phyloP scores from a whole-genome alignment of 2,113 vertebrate genomes.

The Antidorcas marsupialis region DNA sequence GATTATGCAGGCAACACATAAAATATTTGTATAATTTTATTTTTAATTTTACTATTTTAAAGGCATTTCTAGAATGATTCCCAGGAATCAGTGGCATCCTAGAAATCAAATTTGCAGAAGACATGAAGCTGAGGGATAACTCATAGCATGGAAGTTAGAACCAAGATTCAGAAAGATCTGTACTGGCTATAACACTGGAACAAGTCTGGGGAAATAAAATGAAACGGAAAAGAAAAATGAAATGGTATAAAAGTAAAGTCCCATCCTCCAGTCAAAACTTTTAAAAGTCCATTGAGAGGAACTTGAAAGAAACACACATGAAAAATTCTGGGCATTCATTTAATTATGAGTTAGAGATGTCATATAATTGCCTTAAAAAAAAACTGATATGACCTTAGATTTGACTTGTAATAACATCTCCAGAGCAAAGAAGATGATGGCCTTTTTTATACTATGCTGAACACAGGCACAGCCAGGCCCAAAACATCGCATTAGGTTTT shows the following conservation, averaged over 20 bases:
- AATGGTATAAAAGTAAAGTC: not conserved
- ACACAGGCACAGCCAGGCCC: not conserved
- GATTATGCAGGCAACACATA: not conserved
- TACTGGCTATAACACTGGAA: not conserved
- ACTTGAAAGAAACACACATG: not conserved
- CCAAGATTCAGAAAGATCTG: not conserved
- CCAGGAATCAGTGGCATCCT: not conserved
- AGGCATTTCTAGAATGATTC: not conserved
- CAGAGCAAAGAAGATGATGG: not conserved
- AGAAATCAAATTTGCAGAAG: not conserved
- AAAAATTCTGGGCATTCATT: not conserved
- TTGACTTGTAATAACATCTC: not conserved
- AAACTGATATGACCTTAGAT: not conserved
- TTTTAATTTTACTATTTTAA: constrained; percentile 8
- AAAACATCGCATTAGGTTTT: not conserved
- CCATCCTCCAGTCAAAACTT: not conserved
- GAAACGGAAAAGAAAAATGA: not conserved
- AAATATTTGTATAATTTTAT: not conserved
- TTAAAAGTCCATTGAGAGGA: not conserved
- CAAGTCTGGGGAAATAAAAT: not conserved
- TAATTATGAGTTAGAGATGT: not conserved
- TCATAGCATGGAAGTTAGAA: not conserved
- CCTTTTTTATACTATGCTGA: not conserved
- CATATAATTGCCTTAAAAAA: not conserved
- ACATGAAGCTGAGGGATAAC: not conserved